Evolutionary conservation across 2,113 vertebrate genomes (phyloP).

Genomic region (Eulacestoma nigropectus): DNA sequence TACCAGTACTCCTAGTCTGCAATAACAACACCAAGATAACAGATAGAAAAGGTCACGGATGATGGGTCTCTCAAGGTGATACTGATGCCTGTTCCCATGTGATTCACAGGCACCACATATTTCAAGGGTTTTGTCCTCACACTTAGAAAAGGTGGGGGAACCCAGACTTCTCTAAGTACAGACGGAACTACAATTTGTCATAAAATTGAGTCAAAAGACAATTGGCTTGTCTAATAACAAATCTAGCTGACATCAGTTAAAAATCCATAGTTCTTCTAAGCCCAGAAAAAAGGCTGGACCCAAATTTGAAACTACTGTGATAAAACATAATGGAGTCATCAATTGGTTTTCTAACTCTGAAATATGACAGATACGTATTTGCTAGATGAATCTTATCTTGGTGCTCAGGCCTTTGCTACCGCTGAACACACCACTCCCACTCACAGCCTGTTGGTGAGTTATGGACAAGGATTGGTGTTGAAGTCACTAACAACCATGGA

Average conservation of each 20-base stretch:
- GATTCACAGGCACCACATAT: neutral
- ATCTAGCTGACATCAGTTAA: neutral
- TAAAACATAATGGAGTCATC: neutral
- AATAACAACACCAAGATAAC: neutral
- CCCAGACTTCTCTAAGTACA: neutral
- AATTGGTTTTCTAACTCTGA: neutral
- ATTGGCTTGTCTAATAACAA: neutral
- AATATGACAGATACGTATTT: neutral
- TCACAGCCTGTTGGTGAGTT: fast-evolving
- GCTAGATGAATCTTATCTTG: neutral
- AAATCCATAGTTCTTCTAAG: neutral
- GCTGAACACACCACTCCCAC: fast-evolving
- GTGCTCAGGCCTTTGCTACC: neutral
- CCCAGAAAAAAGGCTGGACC: neutral
- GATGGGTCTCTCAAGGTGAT: neutral
- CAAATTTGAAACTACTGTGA: neutral
- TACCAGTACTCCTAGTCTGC: neutral
- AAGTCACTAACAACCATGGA: neutral
- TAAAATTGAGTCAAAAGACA: neutral
- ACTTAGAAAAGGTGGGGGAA: neutral
- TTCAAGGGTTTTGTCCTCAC: neutral
- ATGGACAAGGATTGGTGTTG: neutral
- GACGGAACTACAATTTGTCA: neutral
- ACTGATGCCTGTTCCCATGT: neutral
- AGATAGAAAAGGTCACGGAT: neutral